Conservation (phyloP, 2,888 invertebrate genomes). For the Sphecodes monilicornis region DNA sequence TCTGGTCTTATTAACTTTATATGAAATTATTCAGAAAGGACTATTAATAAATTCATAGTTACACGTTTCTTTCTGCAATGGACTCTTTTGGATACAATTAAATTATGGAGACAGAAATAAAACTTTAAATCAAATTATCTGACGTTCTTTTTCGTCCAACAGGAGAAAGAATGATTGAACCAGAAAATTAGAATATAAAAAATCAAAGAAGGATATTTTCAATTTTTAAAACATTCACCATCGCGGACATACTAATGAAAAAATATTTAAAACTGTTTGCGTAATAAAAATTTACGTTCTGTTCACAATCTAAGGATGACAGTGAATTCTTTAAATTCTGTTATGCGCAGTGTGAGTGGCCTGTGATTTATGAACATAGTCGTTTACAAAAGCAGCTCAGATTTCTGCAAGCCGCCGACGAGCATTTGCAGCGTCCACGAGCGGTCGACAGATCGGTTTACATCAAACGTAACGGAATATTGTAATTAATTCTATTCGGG, state of each 20-base stretch:
- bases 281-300: not conserved
- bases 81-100: not conserved
- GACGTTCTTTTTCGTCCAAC: not conserved
- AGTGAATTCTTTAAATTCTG: not conserved
- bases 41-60: not conserved
- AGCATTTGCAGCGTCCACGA: not conserved
- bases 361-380: not conserved
- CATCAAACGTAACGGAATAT: constrained; percentile 7
- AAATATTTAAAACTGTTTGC: not conserved
- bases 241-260: not conserved
- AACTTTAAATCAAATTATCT: too few relatives aligned
- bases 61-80: not conserved
- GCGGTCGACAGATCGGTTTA: not conserved
- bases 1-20: too few relatives aligned
- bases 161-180: not conserved
- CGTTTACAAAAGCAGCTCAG: not conserved
- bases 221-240: not conserved
- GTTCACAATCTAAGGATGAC: not conserved
- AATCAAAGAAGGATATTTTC: not conserved
- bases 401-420: not conserved
- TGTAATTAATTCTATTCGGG: constrained; percentile 30
- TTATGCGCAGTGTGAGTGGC: not conserved
- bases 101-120: not conserved
- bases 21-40: not conserved
- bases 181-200: not conserved